Base-by-base conservation (phyloP, 1,140 invertebrate species). In the Globodera rostochiensis region DNA sequence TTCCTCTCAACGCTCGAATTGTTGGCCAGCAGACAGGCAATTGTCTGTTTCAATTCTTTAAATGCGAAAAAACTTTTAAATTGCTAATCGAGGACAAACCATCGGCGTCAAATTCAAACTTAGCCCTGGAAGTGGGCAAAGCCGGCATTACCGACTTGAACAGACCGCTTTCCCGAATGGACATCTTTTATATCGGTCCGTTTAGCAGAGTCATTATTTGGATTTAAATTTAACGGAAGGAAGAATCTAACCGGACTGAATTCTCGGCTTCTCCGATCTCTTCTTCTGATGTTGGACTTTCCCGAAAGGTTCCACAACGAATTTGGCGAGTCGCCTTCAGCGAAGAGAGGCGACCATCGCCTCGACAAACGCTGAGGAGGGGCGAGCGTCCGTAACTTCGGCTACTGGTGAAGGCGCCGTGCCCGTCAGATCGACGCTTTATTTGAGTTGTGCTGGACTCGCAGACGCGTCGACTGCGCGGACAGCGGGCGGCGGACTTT, bases 171-270 rank as follows among this genome's bases (percentile, higher is more conserved):
- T 97, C 96, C 7, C 92, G 96, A 69, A 97, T 97, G 91, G 97
- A 98, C 91, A 97, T 98, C 84, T 98, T 99, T 91, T 99, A 98
- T 91, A 95, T 96, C 15, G 96, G 97, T 64, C 13, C 36, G 36
- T 36, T 36, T 36, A 36, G 25, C 36, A 36, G 36, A 3, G 36
- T 36, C 36, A 0, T 0, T 36, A 36, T 36, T 36, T 36, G 36
- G 36, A 36, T 36, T 36, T 36, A 36, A 36, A 36, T 36, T 36
- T 36, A 1, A 36, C 36, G 36, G 36, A 36, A 36, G 36, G 36
- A 36, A 36, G 36, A 36, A 36, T 36, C 36, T 36, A 36, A 36
- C 36, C 36, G 11, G 57, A 53, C 53, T 11, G 8, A 53, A 53
- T 53, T 15, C 57, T 64, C 57, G 15, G 57, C 11, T 53, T 53